These are phyloP conservation scores for Microvelia longipes DNA, from an alignment of 1,140 invertebrate genomes.

Conservation along the genomic window DNA sequence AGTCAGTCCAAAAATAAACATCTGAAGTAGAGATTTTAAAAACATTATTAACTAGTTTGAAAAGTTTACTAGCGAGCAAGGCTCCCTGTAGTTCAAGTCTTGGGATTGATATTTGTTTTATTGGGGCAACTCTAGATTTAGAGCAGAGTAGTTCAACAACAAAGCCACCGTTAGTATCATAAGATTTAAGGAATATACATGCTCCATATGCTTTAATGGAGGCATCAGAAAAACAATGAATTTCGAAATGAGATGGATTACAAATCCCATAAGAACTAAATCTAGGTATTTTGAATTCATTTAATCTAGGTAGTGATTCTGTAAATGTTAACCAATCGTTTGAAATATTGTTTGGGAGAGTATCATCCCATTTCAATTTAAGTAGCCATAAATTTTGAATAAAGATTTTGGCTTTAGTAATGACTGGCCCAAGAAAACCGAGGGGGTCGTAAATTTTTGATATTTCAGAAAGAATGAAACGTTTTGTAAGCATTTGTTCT, in stretches of 20 bases:
- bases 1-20: background rate
- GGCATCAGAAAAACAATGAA: background rate
- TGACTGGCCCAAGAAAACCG: background rate
- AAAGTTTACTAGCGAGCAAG: background rate
- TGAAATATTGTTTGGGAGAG: background rate
- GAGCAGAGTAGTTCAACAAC: background rate
- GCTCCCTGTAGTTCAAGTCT: background rate
- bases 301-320: background rate
- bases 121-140: background rate
- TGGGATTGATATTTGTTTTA: background rate
- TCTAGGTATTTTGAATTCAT: background rate
- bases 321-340: background rate
- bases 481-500: background rate
- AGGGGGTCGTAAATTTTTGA: background rate
- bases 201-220: background rate
- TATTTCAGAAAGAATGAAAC: background rate
- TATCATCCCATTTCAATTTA: background rate
- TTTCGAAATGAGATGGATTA: background rate
- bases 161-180: background rate
- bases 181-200: background rate
- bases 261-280: too few relatives aligned
- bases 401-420: background rate
- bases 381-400: background rate
- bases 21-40: background rate
- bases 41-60: background rate